Conservation (phyloP, 2,888 invertebrate genomes). For the Drosophila rubida region DNA sequence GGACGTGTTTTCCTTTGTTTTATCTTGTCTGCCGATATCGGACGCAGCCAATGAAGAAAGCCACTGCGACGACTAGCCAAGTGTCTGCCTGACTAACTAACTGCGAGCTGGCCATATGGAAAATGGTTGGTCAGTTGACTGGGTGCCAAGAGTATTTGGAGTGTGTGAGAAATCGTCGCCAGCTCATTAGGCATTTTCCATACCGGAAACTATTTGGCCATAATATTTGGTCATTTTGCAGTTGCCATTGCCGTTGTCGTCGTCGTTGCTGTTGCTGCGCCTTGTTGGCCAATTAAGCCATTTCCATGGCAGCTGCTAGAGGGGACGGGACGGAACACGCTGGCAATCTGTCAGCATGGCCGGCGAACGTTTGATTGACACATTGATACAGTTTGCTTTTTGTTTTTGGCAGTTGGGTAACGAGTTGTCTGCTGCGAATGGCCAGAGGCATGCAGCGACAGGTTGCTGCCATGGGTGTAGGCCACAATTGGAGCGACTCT, state of each 20-base stretch:
- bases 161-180: constrained; percentile 63
- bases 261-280: constrained; percentile 17
- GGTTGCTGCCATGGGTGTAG: constrained; percentile 30
- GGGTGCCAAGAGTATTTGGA: background rate
- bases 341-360: constrained; percentile 58
- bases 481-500: constrained; percentile 25
- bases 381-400: constrained; percentile 69
- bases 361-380: constrained; percentile 63
- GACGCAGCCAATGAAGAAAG: constrained; percentile 54
- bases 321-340: background rate
- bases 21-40: background rate
- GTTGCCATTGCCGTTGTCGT: constrained; percentile 23
- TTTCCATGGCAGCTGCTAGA: constrained; percentile 40
- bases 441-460: constrained; percentile 21
- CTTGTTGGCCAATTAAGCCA: constrained; percentile 65
- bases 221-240: constrained; percentile 71
- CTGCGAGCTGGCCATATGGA: constrained; percentile 5
- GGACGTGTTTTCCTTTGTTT: constrained; percentile 6
- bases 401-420: constrained; percentile 37
- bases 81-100: no score
- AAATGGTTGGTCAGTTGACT: constrained; percentile 18
- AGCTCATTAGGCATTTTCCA: constrained; percentile 76
- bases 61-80: no score
- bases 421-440: constrained; percentile 21
- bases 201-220: constrained; percentile 79